Conservation (phyloP, 2,113 vertebrate genomes). For the Ammodramus savannarum region DNA sequence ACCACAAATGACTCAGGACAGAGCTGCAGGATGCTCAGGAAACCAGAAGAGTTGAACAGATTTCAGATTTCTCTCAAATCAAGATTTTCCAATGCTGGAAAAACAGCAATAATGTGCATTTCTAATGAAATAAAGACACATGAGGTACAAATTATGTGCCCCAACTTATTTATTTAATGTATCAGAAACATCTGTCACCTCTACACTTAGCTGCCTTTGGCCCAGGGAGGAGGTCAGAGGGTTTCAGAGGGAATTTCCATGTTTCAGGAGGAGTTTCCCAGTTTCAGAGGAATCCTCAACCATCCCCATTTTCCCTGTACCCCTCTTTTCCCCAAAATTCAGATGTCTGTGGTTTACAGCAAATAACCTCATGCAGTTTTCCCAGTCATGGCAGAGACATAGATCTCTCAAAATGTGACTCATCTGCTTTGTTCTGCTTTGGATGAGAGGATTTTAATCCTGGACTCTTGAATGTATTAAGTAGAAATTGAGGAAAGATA, state of each 20-base stretch:
- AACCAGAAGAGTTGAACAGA: neutral
- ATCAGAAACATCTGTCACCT: neutral
- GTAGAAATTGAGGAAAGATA: neutral
- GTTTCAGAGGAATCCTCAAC: neutral
- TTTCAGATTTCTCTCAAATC: neutral
- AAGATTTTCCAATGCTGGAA: neutral
- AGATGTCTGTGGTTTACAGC: neutral
- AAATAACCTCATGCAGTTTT: neutral
- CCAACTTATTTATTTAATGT: neutral
- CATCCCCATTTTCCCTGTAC: accelerated
- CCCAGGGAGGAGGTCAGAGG: neutral
- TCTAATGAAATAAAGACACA: neutral
- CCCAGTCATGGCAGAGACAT: neutral
- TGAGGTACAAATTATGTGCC: accelerated
- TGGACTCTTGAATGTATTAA: neutral
- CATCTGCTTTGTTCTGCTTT: neutral
- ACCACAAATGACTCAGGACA: neutral
- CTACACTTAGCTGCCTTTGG: neutral
- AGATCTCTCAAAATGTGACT: neutral
- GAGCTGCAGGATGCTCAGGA: neutral
- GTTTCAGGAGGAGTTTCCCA: neutral
- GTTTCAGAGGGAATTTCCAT: neutral
- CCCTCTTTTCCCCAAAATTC: neutral
- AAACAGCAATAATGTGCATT: neutral
- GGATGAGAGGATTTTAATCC: neutral